phyloP scores from a whole-genome alignment of 2,113 vertebrate species.

The Rhabdomys dilectus region DNA sequence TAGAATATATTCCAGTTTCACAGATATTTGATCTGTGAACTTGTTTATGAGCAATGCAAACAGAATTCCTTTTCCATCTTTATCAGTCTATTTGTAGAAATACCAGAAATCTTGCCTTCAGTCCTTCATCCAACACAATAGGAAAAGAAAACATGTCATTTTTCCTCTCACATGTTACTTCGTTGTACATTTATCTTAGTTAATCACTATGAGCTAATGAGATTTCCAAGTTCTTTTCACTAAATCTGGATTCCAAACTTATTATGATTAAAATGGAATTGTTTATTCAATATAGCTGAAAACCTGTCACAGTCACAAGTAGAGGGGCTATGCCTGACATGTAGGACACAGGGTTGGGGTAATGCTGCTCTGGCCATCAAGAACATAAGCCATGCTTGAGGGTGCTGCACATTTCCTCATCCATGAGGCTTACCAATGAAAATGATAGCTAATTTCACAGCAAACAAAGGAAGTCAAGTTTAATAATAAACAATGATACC shows the following conservation, averaged over 20 bases:
- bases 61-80: neutral
- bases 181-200: neutral
- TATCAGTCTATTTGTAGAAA: neutral
- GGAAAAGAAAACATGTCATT: neutral
- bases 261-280: neutral
- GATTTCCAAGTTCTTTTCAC: neutral
- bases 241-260: neutral
- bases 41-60: neutral
- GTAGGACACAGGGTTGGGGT: neutral
- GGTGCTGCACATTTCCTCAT: neutral
- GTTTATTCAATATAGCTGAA: neutral
- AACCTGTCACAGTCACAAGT: no score
- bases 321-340: no score
- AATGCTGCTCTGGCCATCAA: neutral
- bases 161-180: neutral
- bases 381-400: neutral
- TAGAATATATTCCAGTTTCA: neutral
- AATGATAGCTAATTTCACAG: neutral
- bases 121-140: neutral
- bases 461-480: neutral
- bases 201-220: neutral
- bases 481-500: neutral
- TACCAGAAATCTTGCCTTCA: neutral
- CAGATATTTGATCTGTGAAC: neutral
- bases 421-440: neutral